Conservation (phyloP, 2,113 vertebrate species). For the Muntiacus reevesi region DNA sequence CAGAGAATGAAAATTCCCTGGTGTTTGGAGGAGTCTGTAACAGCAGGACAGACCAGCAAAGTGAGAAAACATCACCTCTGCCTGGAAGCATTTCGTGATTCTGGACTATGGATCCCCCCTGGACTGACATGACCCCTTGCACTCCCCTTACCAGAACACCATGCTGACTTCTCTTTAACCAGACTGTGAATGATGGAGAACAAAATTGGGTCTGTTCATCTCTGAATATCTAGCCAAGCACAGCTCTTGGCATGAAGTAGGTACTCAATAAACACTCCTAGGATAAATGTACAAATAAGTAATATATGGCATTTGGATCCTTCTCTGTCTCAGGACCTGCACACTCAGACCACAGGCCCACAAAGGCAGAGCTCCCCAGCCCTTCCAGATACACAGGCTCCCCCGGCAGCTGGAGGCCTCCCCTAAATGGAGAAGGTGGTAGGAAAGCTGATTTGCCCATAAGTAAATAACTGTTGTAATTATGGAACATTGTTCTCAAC, state of each 20-base stretch:
- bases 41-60: not conserved
- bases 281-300: not conserved
- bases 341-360: not conserved
- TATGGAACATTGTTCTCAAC: constrained; percentile 66
- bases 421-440: constrained; percentile 17
- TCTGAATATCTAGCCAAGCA: not conserved
- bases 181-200: not conserved
- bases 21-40: not conserved
- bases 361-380: not conserved
- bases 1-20: not conserved
- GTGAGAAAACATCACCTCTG: not conserved
- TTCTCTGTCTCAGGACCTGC: not conserved
- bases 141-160: not conserved
- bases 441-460: constrained; percentile 50
- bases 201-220: not conserved
- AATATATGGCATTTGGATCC: not conserved
- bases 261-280: not conserved
- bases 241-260: not conserved
- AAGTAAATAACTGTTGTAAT: constrained; percentile 68
- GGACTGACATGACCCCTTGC: not conserved
- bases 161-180: not conserved
- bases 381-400: not conserved
- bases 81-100: not conserved
- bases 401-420: not conserved
- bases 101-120: not conserved